A percentile compares a stretch with the other conserved stretches of the same genome.
phyloP scores from a whole-genome alignment of 1,140 invertebrate species.

The Drosophila obscura region DNA sequence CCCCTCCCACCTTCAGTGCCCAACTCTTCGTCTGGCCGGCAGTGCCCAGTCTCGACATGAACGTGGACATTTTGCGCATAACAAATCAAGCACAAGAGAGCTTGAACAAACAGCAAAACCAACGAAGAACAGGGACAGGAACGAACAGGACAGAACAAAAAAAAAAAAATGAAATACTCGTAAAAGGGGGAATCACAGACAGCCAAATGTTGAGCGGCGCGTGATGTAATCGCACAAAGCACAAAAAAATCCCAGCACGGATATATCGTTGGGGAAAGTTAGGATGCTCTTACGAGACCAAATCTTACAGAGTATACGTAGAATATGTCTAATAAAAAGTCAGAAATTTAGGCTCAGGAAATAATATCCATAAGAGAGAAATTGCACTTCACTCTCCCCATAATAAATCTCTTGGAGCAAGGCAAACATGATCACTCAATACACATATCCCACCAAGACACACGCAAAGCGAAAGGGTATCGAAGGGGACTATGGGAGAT shows the following conservation, averaged over 20 bases:
- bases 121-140: not conserved
- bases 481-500: not conserved
- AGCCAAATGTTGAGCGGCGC: constrained; percentile 75
- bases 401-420: no score
- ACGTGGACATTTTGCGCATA: constrained; percentile 81
- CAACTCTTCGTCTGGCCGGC: not conserved
- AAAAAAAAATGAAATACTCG: constrained; percentile 7
- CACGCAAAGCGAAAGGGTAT: constrained; percentile 18
- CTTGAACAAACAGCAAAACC: constrained; percentile 46
- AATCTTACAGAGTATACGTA: not conserved
- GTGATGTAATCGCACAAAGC: constrained; percentile 75
- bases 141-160: no score
- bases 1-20: constrained; percentile 11
- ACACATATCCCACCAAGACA: not conserved
- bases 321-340: not conserved
- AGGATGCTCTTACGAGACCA: constrained; percentile 31
- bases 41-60: constrained; percentile 65
- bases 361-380: no score
- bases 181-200: constrained; percentile 72
- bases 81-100: constrained; percentile 73
- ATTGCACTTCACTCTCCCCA: not conserved
- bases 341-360: no score
- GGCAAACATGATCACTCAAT: not conserved
- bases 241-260: constrained; percentile 8
- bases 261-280: not conserved